These are phyloP conservation scores for Pasiphila rectangulata DNA, from an alignment of 2,888 invertebrate species.

Conservation along the genomic window DNA sequence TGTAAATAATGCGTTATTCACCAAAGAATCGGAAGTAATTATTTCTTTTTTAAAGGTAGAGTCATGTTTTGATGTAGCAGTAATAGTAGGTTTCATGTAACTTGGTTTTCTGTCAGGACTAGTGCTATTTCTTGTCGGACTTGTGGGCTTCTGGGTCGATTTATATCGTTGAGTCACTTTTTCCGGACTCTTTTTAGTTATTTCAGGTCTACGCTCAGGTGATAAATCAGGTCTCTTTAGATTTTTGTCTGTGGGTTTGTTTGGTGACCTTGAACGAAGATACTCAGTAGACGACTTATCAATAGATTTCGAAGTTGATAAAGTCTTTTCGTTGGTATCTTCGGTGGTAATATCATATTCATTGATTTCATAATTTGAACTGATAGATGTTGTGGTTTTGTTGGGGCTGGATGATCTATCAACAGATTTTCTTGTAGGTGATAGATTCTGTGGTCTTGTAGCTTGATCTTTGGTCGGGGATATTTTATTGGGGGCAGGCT, in stretches of 20 bases:
- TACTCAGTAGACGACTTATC: conserved; percentile 17
- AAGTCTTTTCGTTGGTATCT: conserved; percentile 26
- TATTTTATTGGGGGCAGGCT: conserved; percentile 13
- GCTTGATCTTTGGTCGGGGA: conserved; percentile 17
- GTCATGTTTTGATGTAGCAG: conserved; percentile 31
- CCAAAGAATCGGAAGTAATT: conserved; percentile 14
- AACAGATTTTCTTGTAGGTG: conserved; percentile 24
- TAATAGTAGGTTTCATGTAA: conserved; percentile 31
- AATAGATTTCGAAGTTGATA: conserved; percentile 11
- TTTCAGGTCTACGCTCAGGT: conserved; percentile 14
- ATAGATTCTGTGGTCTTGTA: conserved; percentile 25
- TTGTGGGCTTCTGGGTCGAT: conserved; percentile 21
- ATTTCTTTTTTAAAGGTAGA: conserved; percentile 30
- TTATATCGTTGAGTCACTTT: conserved; percentile 12
- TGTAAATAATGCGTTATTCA: conserved; percentile 19
- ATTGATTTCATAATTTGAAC: conserved; percentile 28
- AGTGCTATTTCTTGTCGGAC: conserved; percentile 18
- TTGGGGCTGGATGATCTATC: conserved; percentile 28
- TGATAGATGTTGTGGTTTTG: conserved; percentile 30
- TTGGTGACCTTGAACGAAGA: conserved; percentile 13
- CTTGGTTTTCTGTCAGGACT: conserved; percentile 40
- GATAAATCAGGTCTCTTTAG: conserved; percentile 6
- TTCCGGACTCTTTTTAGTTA: conserved; percentile 3
- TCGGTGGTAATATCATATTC: conserved; percentile 25
- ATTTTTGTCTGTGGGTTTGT: conserved; percentile 1